Conservation (phyloP, 2,888 invertebrate species). For the Mesorhabditis spiculigera region DNA sequence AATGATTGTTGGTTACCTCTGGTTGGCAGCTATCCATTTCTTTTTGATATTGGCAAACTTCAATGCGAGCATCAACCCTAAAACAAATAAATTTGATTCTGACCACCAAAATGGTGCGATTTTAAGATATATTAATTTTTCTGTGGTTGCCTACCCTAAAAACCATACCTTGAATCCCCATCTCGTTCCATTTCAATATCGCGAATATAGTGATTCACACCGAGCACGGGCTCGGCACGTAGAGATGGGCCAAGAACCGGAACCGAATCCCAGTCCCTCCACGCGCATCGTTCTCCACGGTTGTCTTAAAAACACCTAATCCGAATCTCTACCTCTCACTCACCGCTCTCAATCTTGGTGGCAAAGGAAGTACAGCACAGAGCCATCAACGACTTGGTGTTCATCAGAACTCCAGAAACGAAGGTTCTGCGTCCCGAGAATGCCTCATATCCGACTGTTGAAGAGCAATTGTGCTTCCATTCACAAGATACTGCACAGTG, state of each 20-base stretch:
- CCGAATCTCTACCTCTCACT: background rate
- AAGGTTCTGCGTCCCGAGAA: conserved; percentile 52
- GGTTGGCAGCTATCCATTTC: conserved; percentile 39
- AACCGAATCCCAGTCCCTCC: conserved; percentile 42
- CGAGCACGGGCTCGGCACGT: conserved; percentile 42
- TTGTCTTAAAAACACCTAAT: background rate
- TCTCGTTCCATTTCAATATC: conserved; percentile 38
- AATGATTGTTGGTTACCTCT: conserved; percentile 17
- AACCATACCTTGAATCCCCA: conserved; percentile 19
- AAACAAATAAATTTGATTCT: background rate
- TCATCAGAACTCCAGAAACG: conserved; percentile 53
- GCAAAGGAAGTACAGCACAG: conserved; percentile 54
- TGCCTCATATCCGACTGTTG: conserved; percentile 39
- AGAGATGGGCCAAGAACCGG: conserved; percentile 41
- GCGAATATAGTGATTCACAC: conserved; percentile 42
- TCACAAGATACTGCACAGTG: conserved; percentile 48
- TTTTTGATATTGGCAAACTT: conserved; percentile 40
- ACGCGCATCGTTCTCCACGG: conserved; percentile 38
- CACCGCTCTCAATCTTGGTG: conserved; percentile 45
- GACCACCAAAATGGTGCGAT: background rate
- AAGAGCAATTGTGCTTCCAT: conserved; percentile 46
- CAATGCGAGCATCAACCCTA: conserved; percentile 36
- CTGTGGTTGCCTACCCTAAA: too few relatives aligned
- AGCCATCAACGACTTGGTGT: conserved; percentile 44
- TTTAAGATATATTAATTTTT: too few relatives aligned